Evolutionary conservation across 92 coral and sea anemone genomes (phyloP).

Genomic region (Actinernus sp.): DNA sequence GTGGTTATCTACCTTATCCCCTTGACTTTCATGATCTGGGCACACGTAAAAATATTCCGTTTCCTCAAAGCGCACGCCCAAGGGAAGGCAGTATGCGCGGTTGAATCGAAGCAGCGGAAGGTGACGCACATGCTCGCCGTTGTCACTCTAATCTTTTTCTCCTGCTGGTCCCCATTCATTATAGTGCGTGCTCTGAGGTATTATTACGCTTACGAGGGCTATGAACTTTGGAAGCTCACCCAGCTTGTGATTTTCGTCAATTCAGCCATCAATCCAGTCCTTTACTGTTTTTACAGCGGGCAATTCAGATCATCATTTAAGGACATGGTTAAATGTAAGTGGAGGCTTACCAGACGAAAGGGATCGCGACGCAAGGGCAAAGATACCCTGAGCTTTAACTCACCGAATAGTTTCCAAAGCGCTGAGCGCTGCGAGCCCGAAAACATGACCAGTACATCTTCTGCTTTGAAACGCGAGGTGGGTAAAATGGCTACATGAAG

Average conservation of each 20-base stretch:
- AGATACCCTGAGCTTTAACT: conserved; percentile 18
- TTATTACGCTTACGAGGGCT: conserved; percentile 65
- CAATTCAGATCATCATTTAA: conserved; percentile 84
- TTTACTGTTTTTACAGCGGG: conserved; percentile 90
- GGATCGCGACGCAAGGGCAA: conserved; percentile 21
- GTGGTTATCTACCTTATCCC: conserved; percentile 75
- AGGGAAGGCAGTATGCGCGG: conserved; percentile 28
- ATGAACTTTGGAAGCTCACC: conserved; percentile 73
- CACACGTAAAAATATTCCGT: conserved; percentile 75
- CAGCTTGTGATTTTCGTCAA: conserved; percentile 76
- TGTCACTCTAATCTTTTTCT: conserved; percentile 75
- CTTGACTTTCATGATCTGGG: conserved; percentile 82
- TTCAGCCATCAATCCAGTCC: conserved; percentile 78
- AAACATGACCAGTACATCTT: too few relatives aligned
- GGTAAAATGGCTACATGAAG: too few relatives aligned
- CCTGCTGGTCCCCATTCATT: conserved; percentile 87
- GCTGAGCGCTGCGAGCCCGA: conserved; percentile 25
- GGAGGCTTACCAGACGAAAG: conserved; percentile 27
- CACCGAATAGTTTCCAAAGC: conserved; percentile 40
- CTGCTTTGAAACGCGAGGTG: too few relatives aligned
- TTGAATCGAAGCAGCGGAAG: conserved; percentile 73
- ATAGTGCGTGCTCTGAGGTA: conserved; percentile 75
- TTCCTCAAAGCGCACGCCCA: conserved; percentile 61
- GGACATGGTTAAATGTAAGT: conserved; percentile 73
- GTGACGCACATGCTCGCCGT: conserved; percentile 91